These are phyloP conservation scores for Dendrocincla fuliginosa DNA, from an alignment of 2,797 vertebrate genomes.

Conservation along the genomic window DNA sequence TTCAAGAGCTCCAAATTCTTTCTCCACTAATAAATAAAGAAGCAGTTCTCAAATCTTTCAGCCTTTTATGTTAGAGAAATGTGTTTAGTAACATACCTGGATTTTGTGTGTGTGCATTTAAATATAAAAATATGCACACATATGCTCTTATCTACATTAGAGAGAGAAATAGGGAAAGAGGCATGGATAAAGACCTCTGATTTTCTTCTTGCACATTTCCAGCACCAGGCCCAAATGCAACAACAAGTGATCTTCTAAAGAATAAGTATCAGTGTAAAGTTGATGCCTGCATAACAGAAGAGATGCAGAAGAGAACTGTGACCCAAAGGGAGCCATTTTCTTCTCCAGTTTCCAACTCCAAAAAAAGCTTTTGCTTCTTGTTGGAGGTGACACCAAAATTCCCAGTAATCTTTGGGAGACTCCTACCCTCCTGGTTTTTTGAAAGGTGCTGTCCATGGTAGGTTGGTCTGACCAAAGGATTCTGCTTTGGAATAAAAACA, in stretches of 20 bases:
- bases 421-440: neutral
- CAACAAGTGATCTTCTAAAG: neutral
- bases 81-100: neutral
- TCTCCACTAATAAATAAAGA: neutral
- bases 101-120: neutral
- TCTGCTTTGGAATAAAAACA: neutral
- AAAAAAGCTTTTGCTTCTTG: neutral
- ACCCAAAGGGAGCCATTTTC: neutral
- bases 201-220: neutral
- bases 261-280: neutral
- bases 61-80: neutral
- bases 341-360: neutral
- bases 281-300: neutral
- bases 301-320: neutral
- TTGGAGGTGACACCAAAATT: neutral
- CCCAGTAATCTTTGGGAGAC: neutral
- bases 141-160: neutral
- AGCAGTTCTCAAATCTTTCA: neutral
- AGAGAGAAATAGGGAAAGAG: neutral
- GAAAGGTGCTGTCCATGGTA: neutral
- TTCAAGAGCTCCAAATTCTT: neutral
- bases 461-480: neutral
- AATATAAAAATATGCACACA: neutral
- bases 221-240: neutral
- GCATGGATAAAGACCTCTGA: neutral